Percentiles rank a stretch among this genome's conserved stretches.
phyloP scores from a whole-genome alignment of 2,888 invertebrate species.

The Myopa testacea region DNA sequence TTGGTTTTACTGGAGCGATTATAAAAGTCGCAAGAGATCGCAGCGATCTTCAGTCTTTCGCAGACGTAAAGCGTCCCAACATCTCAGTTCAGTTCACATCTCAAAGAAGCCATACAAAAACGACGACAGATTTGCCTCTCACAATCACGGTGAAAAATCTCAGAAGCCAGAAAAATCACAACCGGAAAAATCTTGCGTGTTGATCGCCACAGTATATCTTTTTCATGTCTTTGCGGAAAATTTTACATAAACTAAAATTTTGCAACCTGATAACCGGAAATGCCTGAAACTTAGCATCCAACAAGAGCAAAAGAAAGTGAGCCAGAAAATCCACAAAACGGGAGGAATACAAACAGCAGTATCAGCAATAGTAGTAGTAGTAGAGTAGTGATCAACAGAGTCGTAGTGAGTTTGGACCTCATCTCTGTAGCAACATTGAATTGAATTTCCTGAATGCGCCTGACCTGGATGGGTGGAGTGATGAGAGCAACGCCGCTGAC shows the following conservation, averaged over 20 bases:
- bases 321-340: not conserved
- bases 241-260: conserved; percentile 25
- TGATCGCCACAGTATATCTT: not conserved
- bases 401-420: not conserved
- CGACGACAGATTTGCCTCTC: not conserved
- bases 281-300: conserved; percentile 46
- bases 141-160: no score
- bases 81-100: not conserved
- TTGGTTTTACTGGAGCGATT: conserved; percentile 3
- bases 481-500: conserved; percentile 56
- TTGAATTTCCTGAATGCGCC: not conserved
- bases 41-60: conserved; percentile 21
- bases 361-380: not conserved
- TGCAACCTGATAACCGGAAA: conserved; percentile 30
- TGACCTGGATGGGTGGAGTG: conserved; percentile 62
- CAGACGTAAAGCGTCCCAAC: not conserved
- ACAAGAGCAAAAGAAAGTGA: conserved; percentile 13
- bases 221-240: conserved; percentile 26
- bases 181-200: not conserved
- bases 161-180: not conserved
- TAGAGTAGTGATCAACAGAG: not conserved
- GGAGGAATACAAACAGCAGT: not conserved
- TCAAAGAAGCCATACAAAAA: conserved; percentile 1
- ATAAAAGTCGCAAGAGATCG: conserved; percentile 14
- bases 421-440: not conserved